These are phyloP conservation scores for Seladonia tumulorum DNA, from an alignment of 2,888 invertebrate genomes.

Conservation along the genomic window DNA sequence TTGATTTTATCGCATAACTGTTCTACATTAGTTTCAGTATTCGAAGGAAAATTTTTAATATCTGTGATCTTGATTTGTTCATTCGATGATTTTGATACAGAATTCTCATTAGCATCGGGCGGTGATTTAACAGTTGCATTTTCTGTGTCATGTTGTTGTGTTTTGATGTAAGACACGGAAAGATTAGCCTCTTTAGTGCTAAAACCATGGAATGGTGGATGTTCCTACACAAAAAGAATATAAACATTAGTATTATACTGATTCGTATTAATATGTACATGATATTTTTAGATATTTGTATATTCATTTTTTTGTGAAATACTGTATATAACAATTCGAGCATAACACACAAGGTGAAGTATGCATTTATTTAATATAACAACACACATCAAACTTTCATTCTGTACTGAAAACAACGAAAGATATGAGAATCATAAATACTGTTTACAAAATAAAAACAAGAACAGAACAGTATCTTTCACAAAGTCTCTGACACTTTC, in stretches of 20 bases:
- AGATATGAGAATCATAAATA: conserved; percentile 7
- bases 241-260: conserved; percentile 9
- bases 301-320: neutral
- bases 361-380: neutral
- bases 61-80: conserved; percentile 51
- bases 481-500: conserved; percentile 60
- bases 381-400: conserved; percentile 10
- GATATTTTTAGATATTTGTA: neutral
- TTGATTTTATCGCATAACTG: conserved; percentile 48
- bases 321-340: neutral
- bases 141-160: conserved; percentile 76
- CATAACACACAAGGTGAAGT: neutral
- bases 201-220: conserved; percentile 83
- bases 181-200: conserved; percentile 81
- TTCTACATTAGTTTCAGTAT: conserved; percentile 61
- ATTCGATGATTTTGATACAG: conserved; percentile 54
- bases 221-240: conserved; percentile 77
- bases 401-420: neutral
- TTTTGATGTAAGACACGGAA: conserved; percentile 78
- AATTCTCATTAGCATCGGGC: conserved; percentile 52
- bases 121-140: conserved; percentile 56
- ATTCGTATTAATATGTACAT: neutral
- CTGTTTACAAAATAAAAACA: conserved; percentile 22
- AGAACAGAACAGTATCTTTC: conserved; percentile 11
- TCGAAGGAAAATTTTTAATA: conserved; percentile 60